A percentile compares a stretch with the other conserved stretches of the same genome.
Evolutionary conservation across 53 echinoderm and acorn worm genomes (phyloP).

Genomic region (Zoroaster sp.): DNA sequence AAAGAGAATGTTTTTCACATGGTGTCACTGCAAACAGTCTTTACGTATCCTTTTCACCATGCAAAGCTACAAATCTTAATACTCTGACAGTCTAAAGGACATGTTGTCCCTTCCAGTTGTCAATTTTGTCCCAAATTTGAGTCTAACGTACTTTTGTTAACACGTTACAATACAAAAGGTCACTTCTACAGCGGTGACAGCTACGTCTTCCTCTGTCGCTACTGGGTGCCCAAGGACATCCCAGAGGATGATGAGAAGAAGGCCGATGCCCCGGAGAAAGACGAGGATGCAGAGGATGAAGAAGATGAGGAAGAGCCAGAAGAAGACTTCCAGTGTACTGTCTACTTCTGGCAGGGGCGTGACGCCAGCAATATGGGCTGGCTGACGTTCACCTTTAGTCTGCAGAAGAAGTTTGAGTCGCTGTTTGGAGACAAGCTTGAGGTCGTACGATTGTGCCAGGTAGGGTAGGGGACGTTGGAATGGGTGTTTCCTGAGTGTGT

Average conservation of each 20-base stretch:
- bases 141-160: no score
- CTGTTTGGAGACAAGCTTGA: constrained; percentile 97
- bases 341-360: constrained; percentile 97
- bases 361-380: constrained; percentile 98
- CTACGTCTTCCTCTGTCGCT: constrained; percentile 97
- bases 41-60: no score
- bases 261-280: constrained; percentile 23
- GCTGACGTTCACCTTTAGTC: constrained; percentile 96
- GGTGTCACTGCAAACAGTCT: no score
- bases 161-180: constrained; percentile 46
- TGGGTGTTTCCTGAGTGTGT: not conserved
- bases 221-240: constrained; percentile 92
- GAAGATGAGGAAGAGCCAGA: constrained; percentile 74
- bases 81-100: no score
- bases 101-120: no score
- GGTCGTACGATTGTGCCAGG: constrained; percentile 94
- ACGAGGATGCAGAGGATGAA: constrained; percentile 57
- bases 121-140: no score
- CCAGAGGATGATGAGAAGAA: constrained; percentile 51
- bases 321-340: constrained; percentile 95
- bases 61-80: no score
- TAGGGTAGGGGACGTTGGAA: not conserved
- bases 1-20: no score
- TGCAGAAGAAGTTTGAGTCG: constrained; percentile 99
- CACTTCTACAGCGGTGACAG: constrained; percentile 94